Percentiles rank a stretch among this genome's conserved stretches.
Conservation (phyloP, 1,140 invertebrate species). For the Apolygus lucorum region DNA sequence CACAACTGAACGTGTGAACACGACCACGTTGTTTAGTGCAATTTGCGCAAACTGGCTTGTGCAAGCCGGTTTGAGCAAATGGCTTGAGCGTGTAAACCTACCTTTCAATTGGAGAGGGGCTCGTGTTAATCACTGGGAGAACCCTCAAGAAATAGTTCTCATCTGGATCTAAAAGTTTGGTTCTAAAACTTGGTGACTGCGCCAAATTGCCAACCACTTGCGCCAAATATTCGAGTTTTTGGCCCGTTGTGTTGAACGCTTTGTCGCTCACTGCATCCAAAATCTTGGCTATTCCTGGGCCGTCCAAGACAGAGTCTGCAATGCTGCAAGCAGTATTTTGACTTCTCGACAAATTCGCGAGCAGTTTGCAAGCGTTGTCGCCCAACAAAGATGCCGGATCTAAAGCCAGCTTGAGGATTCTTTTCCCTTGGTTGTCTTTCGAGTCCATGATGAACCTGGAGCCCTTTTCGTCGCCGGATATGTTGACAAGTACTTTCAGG, state of each 20-base stretch:
- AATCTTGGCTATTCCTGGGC: background rate
- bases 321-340: background rate
- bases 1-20: too few species aligned
- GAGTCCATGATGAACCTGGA: background rate
- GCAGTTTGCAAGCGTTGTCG: background rate
- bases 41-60: too few species aligned
- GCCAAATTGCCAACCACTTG: constrained; percentile 25
- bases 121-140: constrained; percentile 15
- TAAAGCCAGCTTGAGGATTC: background rate
- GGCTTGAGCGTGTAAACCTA: background rate
- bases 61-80: too few species aligned
- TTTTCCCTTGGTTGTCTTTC: background rate
- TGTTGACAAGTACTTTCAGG: constrained; percentile 11
- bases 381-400: background rate
- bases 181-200: constrained; percentile 17
- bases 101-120: constrained; percentile 2
- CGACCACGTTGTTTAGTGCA: too few species aligned
- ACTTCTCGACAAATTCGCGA: background rate
- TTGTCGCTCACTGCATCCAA: constrained; percentile 6
- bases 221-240: constrained; percentile 17
- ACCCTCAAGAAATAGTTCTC: background rate
- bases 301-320: background rate
- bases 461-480: constrained; percentile 10
- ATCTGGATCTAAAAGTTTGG: constrained; percentile 2
- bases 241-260: constrained; percentile 8